Percentiles rank a stretch among this genome's conserved stretches.
Evolutionary conservation across 2,888 invertebrate genomes (phyloP).

Genomic region (Volucella inflata): DNA sequence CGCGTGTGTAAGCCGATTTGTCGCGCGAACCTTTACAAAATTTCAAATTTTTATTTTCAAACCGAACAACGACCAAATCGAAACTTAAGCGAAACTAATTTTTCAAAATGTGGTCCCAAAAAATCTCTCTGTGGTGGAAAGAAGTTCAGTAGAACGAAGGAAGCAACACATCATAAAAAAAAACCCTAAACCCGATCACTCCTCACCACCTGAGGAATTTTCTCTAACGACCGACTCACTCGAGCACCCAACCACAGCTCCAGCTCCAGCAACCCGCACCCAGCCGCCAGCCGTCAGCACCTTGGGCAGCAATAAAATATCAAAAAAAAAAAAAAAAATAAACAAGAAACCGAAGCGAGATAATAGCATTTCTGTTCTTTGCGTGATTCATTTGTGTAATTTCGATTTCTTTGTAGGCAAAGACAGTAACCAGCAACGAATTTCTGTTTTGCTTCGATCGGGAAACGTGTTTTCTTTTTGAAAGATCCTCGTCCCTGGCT

Average conservation of each 20-base stretch:
- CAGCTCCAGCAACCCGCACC: constrained; percentile 52
- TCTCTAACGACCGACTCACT: neutral
- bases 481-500: no score
- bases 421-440: no score
- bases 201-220: constrained; percentile 69
- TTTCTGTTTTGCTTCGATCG: no score
- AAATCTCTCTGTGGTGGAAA: constrained; percentile 23
- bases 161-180: constrained; percentile 6
- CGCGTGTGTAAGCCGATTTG: constrained; percentile 72
- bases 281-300: constrained; percentile 51
- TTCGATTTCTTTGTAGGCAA: constrained; percentile 11
- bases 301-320: constrained; percentile 23
- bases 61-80: constrained; percentile 50
- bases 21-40: constrained; percentile 61
- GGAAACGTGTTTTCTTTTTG: no score
- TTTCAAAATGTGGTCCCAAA: constrained; percentile 11
- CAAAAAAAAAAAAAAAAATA: constrained; percentile 25
- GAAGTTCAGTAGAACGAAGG: constrained; percentile 28
- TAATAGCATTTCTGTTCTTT: constrained; percentile 33
- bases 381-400: constrained; percentile 57
- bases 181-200: constrained; percentile 48
- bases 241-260: no score
- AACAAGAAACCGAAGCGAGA: constrained; percentile 39
- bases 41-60: constrained; percentile 38
- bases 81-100: constrained; percentile 25